Percentiles rank a stretch among this genome's conserved stretches.
These are phyloP conservation scores for Aplysia californica DNA, from an alignment of 1,140 invertebrate species.

Conservation along the genomic window DNA sequence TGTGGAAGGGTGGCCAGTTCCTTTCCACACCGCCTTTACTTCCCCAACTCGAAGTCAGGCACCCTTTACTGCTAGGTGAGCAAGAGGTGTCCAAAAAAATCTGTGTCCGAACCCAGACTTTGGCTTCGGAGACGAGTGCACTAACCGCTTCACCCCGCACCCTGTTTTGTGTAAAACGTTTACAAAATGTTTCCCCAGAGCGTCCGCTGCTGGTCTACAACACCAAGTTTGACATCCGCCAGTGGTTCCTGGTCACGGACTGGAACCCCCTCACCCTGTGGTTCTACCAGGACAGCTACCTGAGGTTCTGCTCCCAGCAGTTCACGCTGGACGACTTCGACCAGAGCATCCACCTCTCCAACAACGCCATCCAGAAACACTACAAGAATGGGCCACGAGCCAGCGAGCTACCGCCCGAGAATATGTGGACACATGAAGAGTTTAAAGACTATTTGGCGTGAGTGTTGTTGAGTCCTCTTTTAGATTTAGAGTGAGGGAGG, in stretches of 20 bases:
- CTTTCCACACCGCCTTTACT: too few relatives aligned
- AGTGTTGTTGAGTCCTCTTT: conserved; percentile 28
- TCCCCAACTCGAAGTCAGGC: too few relatives aligned
- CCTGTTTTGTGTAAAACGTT: too few relatives aligned
- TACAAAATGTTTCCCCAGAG: conserved; percentile 62
- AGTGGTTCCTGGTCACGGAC: conserved; percentile 86
- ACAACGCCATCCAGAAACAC: conserved; percentile 92
- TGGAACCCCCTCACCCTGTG: conserved; percentile 91
- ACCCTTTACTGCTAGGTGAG: too few relatives aligned
- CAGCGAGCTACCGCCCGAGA: conserved; percentile 78
- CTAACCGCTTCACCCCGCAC: too few relatives aligned
- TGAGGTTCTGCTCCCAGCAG: conserved; percentile 92
- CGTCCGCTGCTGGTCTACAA: conserved; percentile 82
- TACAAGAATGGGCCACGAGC: conserved; percentile 84
- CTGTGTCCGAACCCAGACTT: too few relatives aligned
- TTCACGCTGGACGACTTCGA: conserved; percentile 91
- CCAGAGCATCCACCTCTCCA: conserved; percentile 90
- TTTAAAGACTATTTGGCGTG: conserved; percentile 67
- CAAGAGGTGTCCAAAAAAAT: too few relatives aligned
- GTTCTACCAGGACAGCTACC: conserved; percentile 89
- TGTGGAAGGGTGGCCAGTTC: too few relatives aligned
- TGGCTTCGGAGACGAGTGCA: too few relatives aligned
- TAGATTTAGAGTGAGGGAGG: too few relatives aligned
- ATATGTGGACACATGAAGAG: conserved; percentile 86
- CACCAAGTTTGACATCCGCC: conserved; percentile 90